Evolutionary conservation across 2,888 invertebrate genomes (phyloP).

Genomic region (Thymelicus lineola): DNA sequence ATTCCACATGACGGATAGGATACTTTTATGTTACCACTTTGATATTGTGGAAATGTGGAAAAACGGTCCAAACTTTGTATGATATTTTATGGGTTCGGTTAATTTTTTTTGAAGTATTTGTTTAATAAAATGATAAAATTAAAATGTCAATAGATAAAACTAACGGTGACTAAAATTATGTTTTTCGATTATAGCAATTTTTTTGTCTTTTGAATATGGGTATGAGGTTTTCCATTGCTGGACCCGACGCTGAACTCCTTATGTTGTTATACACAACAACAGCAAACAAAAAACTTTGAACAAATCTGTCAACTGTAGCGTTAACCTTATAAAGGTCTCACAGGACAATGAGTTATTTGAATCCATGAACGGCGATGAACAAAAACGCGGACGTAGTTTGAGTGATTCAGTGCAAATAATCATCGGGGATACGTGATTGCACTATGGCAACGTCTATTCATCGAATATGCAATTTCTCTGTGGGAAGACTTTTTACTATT

Average conservation of each 20-base stretch:
- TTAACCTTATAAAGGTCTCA: constrained; percentile 49
- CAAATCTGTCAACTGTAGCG: constrained; percentile 43
- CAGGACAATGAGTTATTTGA: constrained; percentile 64
- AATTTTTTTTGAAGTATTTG: no score
- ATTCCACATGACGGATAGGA: constrained; percentile 57
- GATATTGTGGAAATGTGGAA: no score
- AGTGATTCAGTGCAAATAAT: constrained; percentile 37
- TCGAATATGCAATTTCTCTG: neutral
- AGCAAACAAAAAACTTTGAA: neutral
- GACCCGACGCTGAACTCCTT: no score
- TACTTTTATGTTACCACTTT: constrained; percentile 37
- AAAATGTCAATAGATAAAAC: no score
- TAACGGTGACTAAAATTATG: no score
- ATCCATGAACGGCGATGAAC: constrained; percentile 62
- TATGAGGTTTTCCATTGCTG: no score
- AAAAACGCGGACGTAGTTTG: constrained; percentile 69
- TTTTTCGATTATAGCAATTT: no score
- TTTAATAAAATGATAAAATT: no score
- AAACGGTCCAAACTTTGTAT: no score
- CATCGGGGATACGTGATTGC: constrained; percentile 39
- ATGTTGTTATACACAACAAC: no score
- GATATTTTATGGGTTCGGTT: no score
- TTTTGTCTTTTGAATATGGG: no score
- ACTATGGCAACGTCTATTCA: neutral
- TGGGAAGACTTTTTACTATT: neutral